A percentile compares a stretch with the other conserved stretches of the same genome.
These are phyloP conservation scores for Crematogaster levior DNA, from an alignment of 2,888 invertebrate genomes.

Conservation along the genomic window DNA sequence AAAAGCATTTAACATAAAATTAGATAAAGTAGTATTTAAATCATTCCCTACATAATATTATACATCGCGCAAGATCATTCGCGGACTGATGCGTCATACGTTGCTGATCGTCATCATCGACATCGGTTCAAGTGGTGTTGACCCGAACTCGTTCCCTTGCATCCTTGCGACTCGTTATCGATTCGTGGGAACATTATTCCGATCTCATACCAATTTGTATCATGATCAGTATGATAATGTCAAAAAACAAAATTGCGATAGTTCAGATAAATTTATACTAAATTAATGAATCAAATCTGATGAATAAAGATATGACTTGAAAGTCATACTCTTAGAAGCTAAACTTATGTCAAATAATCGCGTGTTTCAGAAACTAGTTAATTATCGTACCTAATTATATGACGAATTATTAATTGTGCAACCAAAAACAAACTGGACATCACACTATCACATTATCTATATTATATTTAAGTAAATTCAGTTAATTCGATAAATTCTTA, in stretches of 20 bases:
- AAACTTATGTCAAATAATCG: not conserved
- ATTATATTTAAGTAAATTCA: not conserved
- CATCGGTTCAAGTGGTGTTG: constrained; percentile 85
- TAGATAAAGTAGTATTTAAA: constrained; percentile 61
- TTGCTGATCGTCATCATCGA: constrained; percentile 80
- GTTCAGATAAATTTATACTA: not conserved
- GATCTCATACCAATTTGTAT: constrained; percentile 60
- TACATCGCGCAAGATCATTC: constrained; percentile 80
- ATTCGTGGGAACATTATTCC: constrained; percentile 81
- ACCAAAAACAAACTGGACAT: not conserved
- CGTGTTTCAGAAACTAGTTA: not conserved
- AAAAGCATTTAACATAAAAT: not conserved
- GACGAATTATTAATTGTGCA: not conserved
- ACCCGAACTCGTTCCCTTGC: constrained; percentile 79
- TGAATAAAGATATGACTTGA: not conserved
- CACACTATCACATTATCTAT: not conserved
- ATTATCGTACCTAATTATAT: not conserved
- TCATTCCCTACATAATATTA: constrained; percentile 70
- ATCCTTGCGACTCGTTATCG: constrained; percentile 73
- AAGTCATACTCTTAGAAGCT: not conserved
- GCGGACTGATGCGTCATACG: constrained; percentile 81
- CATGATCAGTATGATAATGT: not conserved
- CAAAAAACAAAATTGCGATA: not conserved
- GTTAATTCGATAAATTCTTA: not conserved
- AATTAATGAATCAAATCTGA: not conserved